These are phyloP conservation scores for Galago senegalensis DNA, from an alignment of 2,797 vertebrate genomes.

Conservation along the genomic window DNA sequence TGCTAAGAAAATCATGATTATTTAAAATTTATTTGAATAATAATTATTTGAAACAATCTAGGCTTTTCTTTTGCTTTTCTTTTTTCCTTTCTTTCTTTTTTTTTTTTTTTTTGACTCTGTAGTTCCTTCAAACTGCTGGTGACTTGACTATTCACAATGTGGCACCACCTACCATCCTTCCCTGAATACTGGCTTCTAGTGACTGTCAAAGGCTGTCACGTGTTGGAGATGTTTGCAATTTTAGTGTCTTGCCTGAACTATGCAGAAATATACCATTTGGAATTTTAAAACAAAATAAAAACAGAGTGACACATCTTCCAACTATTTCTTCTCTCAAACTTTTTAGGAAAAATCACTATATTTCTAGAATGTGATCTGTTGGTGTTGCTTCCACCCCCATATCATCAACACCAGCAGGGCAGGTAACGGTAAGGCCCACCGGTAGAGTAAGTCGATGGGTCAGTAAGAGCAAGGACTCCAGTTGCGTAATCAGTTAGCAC, in stretches of 20 bases:
- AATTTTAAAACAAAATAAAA: conserved; percentile 23
- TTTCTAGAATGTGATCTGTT: neutral
- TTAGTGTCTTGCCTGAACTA: neutral
- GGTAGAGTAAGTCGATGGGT: neutral
- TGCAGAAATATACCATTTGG: neutral
- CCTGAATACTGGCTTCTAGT: neutral
- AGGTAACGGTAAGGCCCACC: neutral
- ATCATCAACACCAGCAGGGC: neutral
- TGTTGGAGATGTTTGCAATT: neutral
- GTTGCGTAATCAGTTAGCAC: too few species aligned
- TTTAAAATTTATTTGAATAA: neutral
- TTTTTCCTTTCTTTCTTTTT: neutral
- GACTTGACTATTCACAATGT: neutral
- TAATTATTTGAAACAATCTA: neutral
- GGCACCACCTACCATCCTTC: neutral
- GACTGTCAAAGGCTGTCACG: neutral
- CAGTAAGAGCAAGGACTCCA: neutral
- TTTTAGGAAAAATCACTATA: neutral
- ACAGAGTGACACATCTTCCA: neutral
- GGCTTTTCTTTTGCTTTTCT: neutral
- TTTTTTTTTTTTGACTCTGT: neutral
- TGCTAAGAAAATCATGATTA: neutral
- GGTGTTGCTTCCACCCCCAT: neutral
- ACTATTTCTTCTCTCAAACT: neutral
- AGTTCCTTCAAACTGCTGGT: neutral